Evolutionary conservation across 2,797 vertebrate species (phyloP).

Genomic region (Melanotaenia maccullochi): DNA sequence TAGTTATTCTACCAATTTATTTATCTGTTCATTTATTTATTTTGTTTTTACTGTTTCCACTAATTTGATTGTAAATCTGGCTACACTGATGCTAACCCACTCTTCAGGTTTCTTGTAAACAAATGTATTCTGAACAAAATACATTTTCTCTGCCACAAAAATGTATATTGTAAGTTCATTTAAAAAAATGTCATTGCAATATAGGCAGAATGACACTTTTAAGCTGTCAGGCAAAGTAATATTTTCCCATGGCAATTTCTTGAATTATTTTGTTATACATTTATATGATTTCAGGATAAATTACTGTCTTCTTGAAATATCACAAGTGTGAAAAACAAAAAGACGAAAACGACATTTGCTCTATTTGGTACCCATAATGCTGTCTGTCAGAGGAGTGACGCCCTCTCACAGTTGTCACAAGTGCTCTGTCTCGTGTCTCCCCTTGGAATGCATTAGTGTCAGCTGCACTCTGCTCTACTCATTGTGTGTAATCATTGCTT

Average conservation of each 20-base stretch:
- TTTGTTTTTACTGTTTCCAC: neutral
- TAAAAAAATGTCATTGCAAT: neutral
- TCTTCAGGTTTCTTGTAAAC: neutral
- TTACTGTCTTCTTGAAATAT: conserved; percentile 2
- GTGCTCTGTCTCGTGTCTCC: conserved; percentile 78
- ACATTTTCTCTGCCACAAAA: neutral
- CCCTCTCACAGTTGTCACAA: conserved; percentile 82
- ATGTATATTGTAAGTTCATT: neutral
- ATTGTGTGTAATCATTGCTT: conserved; percentile 82
- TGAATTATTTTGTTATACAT: neutral
- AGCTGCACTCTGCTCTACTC: conserved; percentile 71
- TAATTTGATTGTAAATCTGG: neutral
- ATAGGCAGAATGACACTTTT: neutral
- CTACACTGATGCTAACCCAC: neutral
- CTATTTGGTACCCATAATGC: conserved; percentile 65
- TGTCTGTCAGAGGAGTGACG: conserved; percentile 69
- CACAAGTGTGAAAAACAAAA: neutral
- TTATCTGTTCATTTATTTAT: too few relatives aligned
- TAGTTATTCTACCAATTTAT: too few relatives aligned
- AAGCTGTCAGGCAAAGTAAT: neutral
- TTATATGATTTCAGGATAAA: neutral
- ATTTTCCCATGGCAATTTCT: neutral
- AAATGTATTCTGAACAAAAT: neutral
- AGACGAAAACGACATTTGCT: conserved; percentile 3
- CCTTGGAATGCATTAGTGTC: conserved; percentile 82